Conservation (phyloP, 2,113 vertebrate species). For the Rhinichthys klamathensis region DNA sequence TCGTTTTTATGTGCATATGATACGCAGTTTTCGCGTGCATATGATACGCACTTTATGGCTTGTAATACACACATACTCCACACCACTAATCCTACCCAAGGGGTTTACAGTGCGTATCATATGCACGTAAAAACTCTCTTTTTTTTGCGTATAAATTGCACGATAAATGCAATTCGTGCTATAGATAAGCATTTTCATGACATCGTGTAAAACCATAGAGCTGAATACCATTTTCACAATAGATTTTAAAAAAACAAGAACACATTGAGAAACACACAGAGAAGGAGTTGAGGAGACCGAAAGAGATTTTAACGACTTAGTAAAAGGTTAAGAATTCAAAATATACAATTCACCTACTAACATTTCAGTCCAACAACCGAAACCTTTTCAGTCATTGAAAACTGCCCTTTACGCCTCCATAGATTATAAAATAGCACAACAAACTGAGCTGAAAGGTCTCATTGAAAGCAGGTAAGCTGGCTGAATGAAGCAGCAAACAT, state of each 20-base stretch:
- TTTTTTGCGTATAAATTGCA: too few relatives aligned
- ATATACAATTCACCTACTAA: neutral
- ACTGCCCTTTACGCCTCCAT: neutral
- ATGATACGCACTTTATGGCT: too few relatives aligned
- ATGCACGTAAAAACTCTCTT: too few relatives aligned
- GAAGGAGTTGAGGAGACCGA: neutral
- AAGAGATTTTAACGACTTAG: neutral
- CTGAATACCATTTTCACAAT: neutral
- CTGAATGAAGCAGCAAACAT: neutral
- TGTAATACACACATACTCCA: too few relatives aligned
- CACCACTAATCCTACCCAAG: too few relatives aligned
- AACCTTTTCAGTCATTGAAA: neutral
- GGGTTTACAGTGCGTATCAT: too few relatives aligned
- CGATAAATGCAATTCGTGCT: too few relatives aligned
- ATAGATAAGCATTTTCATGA: too few relatives aligned
- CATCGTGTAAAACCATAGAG: too few relatives aligned
- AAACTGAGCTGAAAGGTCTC: conserved; percentile 12
- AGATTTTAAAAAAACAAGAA: neutral
- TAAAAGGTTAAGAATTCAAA: neutral
- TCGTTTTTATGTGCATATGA: too few relatives aligned
- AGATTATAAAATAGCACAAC: neutral
- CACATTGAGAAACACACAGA: neutral
- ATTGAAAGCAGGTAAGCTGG: neutral
- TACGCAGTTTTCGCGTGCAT: too few relatives aligned
- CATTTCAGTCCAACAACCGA: neutral